Percentiles rank a stretch among this genome's conserved stretches.
These are phyloP conservation scores for Mylabris phalerata DNA, from an alignment of 1,140 invertebrate genomes.

Conservation along the genomic window DNA sequence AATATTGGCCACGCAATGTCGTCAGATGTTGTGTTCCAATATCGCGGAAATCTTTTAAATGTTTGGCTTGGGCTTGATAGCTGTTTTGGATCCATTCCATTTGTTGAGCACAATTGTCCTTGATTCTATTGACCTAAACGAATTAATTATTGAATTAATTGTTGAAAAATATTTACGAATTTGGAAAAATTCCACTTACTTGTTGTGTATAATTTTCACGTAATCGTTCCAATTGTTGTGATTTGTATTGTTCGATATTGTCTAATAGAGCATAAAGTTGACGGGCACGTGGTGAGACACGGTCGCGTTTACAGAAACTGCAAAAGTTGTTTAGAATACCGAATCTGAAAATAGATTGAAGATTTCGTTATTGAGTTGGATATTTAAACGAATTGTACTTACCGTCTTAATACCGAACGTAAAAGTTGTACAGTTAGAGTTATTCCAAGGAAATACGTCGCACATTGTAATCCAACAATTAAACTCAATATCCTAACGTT, in stretches of 20 bases:
- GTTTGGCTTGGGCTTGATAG: slow-evolving; percentile 79
- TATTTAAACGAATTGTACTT: slow-evolving; percentile 34
- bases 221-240: slow-evolving; percentile 77
- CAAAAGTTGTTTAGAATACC: slow-evolving; percentile 57
- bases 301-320: slow-evolving; percentile 59
- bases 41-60: slow-evolving; percentile 81
- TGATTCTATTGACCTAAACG: slow-evolving; percentile 71
- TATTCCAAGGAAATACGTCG: slow-evolving; percentile 68
- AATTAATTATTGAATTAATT: neutral
- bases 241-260: slow-evolving; percentile 84
- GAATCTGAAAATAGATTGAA: slow-evolving; percentile 48
- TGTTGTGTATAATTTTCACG: slow-evolving; percentile 88
- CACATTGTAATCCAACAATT: slow-evolving; percentile 69
- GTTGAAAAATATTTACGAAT: slow-evolving; percentile 9
- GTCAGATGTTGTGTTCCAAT: slow-evolving; percentile 83
- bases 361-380: too few relatives aligned
- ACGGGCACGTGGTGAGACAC: slow-evolving; percentile 64
- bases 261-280: slow-evolving; percentile 83
- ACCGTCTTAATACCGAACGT: slow-evolving; percentile 64
- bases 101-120: slow-evolving; percentile 88
- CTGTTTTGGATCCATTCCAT: slow-evolving; percentile 89
- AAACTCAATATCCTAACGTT: slow-evolving; percentile 79
- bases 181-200: slow-evolving; percentile 44
- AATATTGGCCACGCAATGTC: slow-evolving; percentile 82
- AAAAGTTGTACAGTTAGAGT: slow-evolving; percentile 73